Evolutionary conservation across 2,113 vertebrate species (phyloP).

Genomic region (Harpagus bidentatus): DNA sequence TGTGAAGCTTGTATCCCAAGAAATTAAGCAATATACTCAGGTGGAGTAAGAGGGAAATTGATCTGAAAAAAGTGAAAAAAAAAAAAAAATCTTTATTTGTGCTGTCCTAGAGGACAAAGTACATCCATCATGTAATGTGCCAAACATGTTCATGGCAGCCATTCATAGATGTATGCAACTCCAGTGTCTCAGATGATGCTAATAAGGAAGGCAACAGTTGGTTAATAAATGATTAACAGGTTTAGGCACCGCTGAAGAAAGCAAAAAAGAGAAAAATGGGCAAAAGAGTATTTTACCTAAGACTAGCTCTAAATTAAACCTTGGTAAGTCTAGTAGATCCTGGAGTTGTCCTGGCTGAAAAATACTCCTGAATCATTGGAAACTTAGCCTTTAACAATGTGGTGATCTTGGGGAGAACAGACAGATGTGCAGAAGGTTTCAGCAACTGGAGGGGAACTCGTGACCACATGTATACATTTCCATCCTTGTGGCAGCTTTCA

Average conservation of each 20-base stretch:
- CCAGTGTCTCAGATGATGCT: background rate
- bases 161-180: background rate
- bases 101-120: background rate
- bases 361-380: background rate
- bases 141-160: conserved; percentile 12
- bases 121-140: background rate
- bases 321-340: background rate
- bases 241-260: background rate
- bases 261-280: background rate
- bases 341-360: background rate
- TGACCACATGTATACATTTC: background rate
- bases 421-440: background rate
- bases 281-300: background rate
- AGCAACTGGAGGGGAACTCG: background rate
- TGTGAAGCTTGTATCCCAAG: background rate
- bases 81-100: background rate
- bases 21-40: background rate
- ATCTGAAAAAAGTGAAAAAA: background rate
- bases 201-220: background rate
- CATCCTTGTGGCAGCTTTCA: background rate
- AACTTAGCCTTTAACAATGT: background rate
- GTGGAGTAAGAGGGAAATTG: background rate
- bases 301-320: background rate
- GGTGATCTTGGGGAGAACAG: background rate
- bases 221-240: conserved; percentile 25